Base-by-base conservation (phyloP, 2,113 vertebrate genomes). In the Hydrolagus affinis region DNA sequence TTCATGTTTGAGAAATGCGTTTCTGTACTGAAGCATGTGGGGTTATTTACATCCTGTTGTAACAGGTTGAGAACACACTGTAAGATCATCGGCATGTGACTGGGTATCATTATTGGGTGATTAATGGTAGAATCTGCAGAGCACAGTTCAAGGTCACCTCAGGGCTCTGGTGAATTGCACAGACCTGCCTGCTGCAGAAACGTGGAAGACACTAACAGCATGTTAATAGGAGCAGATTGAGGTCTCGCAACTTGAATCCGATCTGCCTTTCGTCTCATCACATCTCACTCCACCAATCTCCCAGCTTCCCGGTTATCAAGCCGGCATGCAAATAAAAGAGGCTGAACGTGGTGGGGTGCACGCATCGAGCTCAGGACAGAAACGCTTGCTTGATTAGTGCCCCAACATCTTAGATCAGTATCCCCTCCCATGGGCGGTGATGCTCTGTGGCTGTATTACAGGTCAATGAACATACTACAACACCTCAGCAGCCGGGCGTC, bases 101-200 rank as follows among this genome's bases (percentile, higher is more conserved):
- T 44, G 44, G 44, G 44, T 44, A 44, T 44, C 44, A 44, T 62
- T 80, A 62, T 62, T 80, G 76, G 23, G 59, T 80, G 62, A 15
- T 62, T 80, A 75, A 75, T 75, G 73, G 19, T n/a, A 75, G 30
- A 75, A 44, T 44, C 32, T 75, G 21, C 56, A 28, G 12, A 19
- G 8, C 57, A 25, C 11, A 80, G 23, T 64, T 11, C 59, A 80
- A 64, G 76, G 76, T 80, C 76, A 75, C 73, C 73, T 56, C 19
- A 9, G n/a, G 30, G 2, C 66, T 44, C 17, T 32, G 17, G 28
- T 80, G n/a, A 80, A 62, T 64, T 64, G 76, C 60, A 75, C 30
- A 75, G 73, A 75, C 73, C 73, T 75, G 73, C 73, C 73, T 75
- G 73, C 73, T 44, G 56, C 11, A 25, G 4, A 14, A 21, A 75